A percentile compares a stretch with the other conserved stretches of the same genome.
Conservation (phyloP, 1,140 invertebrate species). For the Babylonia areolata region DNA sequence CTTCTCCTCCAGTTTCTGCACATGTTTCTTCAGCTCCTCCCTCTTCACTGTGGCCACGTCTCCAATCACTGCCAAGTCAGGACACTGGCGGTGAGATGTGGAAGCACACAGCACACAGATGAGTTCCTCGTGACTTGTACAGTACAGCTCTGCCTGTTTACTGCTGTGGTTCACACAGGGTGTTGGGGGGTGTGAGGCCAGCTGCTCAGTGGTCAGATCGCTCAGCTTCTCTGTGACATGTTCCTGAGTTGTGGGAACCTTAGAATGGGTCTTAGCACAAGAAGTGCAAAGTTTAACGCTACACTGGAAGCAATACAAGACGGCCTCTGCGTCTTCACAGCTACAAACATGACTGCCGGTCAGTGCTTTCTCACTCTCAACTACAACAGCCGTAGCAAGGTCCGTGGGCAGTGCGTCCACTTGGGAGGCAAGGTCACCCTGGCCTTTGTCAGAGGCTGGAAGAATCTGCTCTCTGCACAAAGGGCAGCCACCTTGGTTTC, state of each 20-base stretch:
- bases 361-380: neutral
- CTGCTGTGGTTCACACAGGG: neutral
- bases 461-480: neutral
- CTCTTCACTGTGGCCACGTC: neutral
- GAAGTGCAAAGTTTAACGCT: neutral
- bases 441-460: neutral
- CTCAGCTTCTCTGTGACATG: neutral
- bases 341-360: neutral
- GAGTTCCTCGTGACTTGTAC: neutral
- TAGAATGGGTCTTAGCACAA: neutral
- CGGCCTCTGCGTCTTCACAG: neutral
- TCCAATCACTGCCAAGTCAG: neutral
- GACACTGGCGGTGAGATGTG: too few species aligned
- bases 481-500: neutral
- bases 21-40: neutral
- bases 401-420: slow-evolving; percentile 21
- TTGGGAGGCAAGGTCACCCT: neutral
- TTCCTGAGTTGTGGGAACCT: neutral
- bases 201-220: neutral
- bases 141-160: neutral
- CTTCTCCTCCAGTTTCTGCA: neutral
- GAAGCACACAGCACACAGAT: neutral
- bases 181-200: neutral
- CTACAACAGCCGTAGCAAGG: neutral
- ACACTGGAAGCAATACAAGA: slow-evolving; percentile 7